Percentiles rank a stretch among this genome's conserved stretches.
phyloP scores from a whole-genome alignment of 2,888 invertebrate genomes.

The Tetragonula carbonaria region DNA sequence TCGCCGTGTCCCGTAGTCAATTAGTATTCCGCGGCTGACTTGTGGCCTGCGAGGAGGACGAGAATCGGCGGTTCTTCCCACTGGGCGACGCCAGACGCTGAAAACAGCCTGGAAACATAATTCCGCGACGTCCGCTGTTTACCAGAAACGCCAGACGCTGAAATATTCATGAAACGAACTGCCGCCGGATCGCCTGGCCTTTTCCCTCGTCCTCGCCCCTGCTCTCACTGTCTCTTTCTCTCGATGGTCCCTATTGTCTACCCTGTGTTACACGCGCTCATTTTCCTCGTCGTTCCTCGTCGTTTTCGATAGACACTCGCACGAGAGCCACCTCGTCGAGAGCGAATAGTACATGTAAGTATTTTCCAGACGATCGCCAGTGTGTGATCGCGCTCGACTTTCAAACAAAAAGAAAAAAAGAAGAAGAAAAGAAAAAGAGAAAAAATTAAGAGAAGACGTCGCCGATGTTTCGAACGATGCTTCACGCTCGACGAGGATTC shows the following conservation, averaged over 20 bases:
- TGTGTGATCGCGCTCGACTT: too few species aligned
- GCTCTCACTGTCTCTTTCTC: slow-evolving; percentile 58
- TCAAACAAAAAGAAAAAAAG: too few species aligned
- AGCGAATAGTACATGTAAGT: neutral
- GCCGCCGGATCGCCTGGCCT: slow-evolving; percentile 56
- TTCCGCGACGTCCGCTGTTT: slow-evolving; percentile 79
- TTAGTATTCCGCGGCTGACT: slow-evolving; percentile 78
- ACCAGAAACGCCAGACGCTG: slow-evolving; percentile 78
- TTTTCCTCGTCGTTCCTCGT: slow-evolving; percentile 49
- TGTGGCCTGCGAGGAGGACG: slow-evolving; percentile 47
- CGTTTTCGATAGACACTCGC: slow-evolving; percentile 25
- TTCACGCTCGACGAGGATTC: slow-evolving; percentile 21
- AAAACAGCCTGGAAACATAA: slow-evolving; percentile 74
- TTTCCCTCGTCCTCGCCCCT: slow-evolving; percentile 62
- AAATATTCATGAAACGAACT: slow-evolving; percentile 83
- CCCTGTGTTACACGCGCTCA: slow-evolving; percentile 76
- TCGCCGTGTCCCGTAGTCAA: slow-evolving; percentile 73
- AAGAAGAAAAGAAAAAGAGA: too few species aligned
- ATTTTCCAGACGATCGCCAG: too few species aligned
- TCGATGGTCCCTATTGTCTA: slow-evolving; percentile 80
- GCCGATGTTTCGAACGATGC: neutral
- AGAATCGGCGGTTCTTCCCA: slow-evolving; percentile 57
- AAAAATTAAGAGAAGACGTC: too few species aligned
- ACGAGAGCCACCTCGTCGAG: slow-evolving; percentile 21
- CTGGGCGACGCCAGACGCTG: slow-evolving; percentile 35